phyloP scores from a whole-genome alignment of 1,140 invertebrate genomes.

The Pachyrhynchus sulphureomaculatus region DNA sequence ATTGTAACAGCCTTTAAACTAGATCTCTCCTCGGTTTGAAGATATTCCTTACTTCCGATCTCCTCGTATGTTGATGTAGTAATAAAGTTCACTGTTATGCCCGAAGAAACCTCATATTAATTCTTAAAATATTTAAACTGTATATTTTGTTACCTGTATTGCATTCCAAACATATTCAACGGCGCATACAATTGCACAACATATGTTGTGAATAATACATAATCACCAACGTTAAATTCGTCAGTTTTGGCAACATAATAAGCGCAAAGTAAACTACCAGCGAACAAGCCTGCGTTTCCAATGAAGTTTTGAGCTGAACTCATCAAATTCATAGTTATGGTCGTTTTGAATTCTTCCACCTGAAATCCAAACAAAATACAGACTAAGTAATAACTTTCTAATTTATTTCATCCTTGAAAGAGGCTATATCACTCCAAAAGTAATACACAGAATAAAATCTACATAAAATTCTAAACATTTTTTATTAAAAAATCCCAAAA shows the following conservation, averaged over 20 bases:
- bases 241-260: slow-evolving; percentile 72
- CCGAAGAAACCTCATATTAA: no score
- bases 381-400: neutral
- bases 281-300: slow-evolving; percentile 79
- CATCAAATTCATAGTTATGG: slow-evolving; percentile 82
- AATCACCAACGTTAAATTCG: slow-evolving; percentile 88
- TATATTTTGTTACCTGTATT: slow-evolving; percentile 95
- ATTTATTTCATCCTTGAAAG: neutral
- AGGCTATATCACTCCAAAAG: slow-evolving; percentile 1
- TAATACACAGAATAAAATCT: no score
- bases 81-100: no score
- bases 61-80: no score
- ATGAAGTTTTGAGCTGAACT: slow-evolving; percentile 89
- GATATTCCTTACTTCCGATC: no score
- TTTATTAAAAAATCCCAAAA: no score
- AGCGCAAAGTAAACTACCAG: slow-evolving; percentile 86
- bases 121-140: no score
- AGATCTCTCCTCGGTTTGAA: no score
- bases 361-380: slow-evolving; percentile 45
- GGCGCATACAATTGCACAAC: slow-evolving; percentile 93
- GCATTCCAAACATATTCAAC: slow-evolving; percentile 95
- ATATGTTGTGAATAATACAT: slow-evolving; percentile 91
- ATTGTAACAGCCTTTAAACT: no score
- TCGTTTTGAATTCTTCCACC: slow-evolving; percentile 84
- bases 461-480: no score